phyloP scores from a whole-genome alignment of 2,888 invertebrate species.

The Drosophila melanocephala region DNA sequence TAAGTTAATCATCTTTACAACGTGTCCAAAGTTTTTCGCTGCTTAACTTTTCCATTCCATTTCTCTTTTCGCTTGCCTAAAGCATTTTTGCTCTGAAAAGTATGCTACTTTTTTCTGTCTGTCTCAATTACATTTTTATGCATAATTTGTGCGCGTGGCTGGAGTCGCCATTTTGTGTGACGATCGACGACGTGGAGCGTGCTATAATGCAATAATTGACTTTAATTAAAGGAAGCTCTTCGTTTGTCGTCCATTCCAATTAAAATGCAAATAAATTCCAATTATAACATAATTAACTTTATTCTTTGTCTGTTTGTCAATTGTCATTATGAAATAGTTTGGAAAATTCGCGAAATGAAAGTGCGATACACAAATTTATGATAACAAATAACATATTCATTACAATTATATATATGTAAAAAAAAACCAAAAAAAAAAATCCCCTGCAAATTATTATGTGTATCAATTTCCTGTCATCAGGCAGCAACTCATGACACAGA shows the following conservation, averaged over 20 bases:
- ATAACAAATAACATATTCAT: conserved; percentile 47
- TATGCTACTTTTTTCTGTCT: conserved; percentile 36
- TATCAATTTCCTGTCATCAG: conserved; percentile 58
- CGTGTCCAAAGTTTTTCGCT: conserved; percentile 27
- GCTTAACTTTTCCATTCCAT: conserved; percentile 13
- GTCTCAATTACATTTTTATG: conserved; percentile 35
- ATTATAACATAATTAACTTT: conserved; percentile 22
- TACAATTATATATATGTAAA: conserved; percentile 16
- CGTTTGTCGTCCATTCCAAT: conserved; percentile 34
- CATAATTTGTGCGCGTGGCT: conserved; percentile 20
- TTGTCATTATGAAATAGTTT: conserved; percentile 19
- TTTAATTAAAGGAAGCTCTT: conserved; percentile 10
- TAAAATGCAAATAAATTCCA: conserved; percentile 56
- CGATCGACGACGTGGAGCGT: conserved; percentile 26
- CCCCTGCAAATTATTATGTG: conserved; percentile 22
- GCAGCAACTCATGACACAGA: conserved; percentile 31
- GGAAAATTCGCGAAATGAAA: conserved; percentile 40
- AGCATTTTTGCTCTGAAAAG: conserved; percentile 32
- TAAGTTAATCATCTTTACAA: conserved; percentile 34
- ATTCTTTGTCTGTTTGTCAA: conserved; percentile 3
- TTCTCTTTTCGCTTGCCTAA: conserved; percentile 4
- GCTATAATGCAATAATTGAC: conserved; percentile 21
- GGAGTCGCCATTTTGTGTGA: conserved; percentile 32
- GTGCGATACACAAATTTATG: conserved; percentile 35
- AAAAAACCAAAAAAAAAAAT: conserved; percentile 7